Base-by-base conservation (phyloP, 2,888 invertebrate species). In the Drosophila kuntzei region DNA sequence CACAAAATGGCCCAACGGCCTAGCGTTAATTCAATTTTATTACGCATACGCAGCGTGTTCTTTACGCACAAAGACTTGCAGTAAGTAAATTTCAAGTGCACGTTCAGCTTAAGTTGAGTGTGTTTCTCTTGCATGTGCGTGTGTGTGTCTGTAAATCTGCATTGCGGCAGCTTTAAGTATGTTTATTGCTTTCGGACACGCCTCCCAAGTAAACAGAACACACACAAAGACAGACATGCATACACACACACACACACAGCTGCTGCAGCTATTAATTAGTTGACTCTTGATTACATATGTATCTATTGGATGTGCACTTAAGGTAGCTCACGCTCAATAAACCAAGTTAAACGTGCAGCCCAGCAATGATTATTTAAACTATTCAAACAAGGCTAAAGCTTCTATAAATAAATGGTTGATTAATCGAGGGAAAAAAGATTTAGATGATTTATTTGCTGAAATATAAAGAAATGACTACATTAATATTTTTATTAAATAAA, bases 1-100 rank as follows among this genome's bases (percentile, higher is more conserved):
- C 76, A 61, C 62, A 70, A 67, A 73, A 66, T 80, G 66, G 66
- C 41, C 70, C 32, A 37, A 59, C 36, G 58, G 62, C 71, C 67
- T 63, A 68, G 67, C 69, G 69, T 81, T 84, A 81, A 83, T 80
- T 82, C 71, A 71, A 86, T 83, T 84, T 79, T 79, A 81, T 81
- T 84, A 77, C 81, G 69, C 67, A 87, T 84, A 84, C 84, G 84
- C 77, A 79, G 47, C 68, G 80, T 76, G 65, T 46, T 41, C 20
- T n/a, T 22, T 25, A 18, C 9, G 22, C 53, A 36, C 64, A 65
- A 61, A 51, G 62, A 77, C 71, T 64, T 63, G 44, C 53, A 64
- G 64, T 65, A 70, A 81, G 72, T 65, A 72, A 63, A 63, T 49
- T 61, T 55, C 54, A 66, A 61, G 66, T 61, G 44, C 47, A 47